phyloP scores from a whole-genome alignment of 2,797 vertebrate species.

The Micrastur ruficollis region DNA sequence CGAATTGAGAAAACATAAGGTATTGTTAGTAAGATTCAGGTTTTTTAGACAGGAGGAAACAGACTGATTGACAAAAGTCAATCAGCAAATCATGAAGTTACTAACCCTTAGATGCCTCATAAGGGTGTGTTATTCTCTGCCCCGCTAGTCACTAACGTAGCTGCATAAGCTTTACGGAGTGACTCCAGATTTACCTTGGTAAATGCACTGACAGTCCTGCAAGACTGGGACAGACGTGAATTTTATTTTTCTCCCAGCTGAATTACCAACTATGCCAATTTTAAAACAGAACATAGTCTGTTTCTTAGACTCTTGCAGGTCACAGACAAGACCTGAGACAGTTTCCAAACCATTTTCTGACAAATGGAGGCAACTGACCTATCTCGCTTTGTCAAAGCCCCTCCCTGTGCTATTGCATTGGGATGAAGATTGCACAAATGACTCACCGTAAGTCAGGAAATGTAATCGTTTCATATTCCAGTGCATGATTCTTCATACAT shows the following conservation, averaged over 20 bases:
- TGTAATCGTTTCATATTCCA: background rate
- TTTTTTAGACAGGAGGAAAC: background rate
- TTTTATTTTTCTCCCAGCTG: background rate
- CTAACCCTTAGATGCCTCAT: background rate
- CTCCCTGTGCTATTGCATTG: background rate
- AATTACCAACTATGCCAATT: background rate
- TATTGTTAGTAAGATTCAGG: background rate
- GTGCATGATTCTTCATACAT: fast-evolving
- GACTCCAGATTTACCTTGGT: background rate
- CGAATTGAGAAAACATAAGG: background rate
- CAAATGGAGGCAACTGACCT: background rate
- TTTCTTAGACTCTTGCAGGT: background rate
- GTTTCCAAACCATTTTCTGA: background rate
- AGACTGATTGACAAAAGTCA: background rate
- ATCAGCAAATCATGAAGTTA: background rate
- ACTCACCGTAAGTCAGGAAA: background rate
- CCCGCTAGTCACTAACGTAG: background rate
- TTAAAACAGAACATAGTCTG: background rate
- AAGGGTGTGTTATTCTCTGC: background rate
- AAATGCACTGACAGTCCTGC: background rate
- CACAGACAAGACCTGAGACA: background rate
- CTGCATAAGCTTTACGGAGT: background rate
- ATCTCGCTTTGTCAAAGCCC: background rate
- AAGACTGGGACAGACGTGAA: background rate
- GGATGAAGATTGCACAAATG: background rate